Evolutionary conservation across 1,140 invertebrate genomes (phyloP).

Genomic region (Lepidurus packardi): DNA sequence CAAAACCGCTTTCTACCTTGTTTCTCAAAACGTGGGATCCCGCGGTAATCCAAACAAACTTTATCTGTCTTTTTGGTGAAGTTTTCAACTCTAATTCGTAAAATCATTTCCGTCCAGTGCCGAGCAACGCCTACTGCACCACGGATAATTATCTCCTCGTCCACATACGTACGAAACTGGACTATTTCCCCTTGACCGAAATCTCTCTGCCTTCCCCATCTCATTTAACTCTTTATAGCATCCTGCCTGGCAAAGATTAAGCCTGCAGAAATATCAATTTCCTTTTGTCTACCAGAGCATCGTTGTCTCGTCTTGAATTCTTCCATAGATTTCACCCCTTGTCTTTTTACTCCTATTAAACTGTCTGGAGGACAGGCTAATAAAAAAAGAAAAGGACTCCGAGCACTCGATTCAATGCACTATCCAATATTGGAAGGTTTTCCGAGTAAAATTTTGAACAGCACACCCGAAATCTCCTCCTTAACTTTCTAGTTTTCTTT

Average conservation of each 20-base stretch:
- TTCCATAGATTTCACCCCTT: neutral
- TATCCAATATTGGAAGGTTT: conserved; percentile 16
- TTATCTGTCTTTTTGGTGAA: neutral
- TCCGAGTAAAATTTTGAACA: neutral
- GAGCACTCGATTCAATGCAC: conserved; percentile 4
- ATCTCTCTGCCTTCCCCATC: neutral
- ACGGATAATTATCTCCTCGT: conserved; percentile 5
- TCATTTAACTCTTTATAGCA: conserved; percentile 14
- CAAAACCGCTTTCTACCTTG: neutral
- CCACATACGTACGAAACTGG: conserved; percentile 2
- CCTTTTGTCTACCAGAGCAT: neutral
- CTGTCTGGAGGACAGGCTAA: neutral
- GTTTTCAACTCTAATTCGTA: neutral
- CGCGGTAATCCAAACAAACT: no score
- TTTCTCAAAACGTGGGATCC: no score
- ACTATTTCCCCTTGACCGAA: neutral
- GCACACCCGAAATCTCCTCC: neutral
- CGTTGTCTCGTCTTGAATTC: neutral
- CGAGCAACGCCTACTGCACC: neutral
- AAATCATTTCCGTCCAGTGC: conserved; percentile 14
- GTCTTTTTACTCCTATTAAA: neutral
- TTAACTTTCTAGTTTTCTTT: neutral
- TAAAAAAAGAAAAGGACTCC: neutral
- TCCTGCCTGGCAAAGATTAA: conserved; percentile 15
- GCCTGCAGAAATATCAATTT: conserved; percentile 22